phyloP scores from a whole-genome alignment of 2,113 vertebrate species.

The Seriola dumerili region DNA sequence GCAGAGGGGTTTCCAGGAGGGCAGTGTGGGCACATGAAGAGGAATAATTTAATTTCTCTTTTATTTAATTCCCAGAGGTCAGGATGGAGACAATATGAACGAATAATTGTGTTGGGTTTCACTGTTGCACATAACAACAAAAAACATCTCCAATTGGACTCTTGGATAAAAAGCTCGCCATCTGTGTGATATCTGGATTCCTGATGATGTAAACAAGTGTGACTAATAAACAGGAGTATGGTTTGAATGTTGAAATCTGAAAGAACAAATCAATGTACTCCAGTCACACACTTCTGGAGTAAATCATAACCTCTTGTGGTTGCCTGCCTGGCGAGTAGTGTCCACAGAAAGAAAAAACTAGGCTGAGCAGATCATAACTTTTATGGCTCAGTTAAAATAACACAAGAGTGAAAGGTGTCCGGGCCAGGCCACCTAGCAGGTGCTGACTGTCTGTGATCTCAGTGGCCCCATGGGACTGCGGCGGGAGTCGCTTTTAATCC shows the following conservation, averaged over 20 bases:
- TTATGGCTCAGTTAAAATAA: slow-evolving; percentile 66
- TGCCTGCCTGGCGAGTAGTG: not conserved
- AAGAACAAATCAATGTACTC: not conserved
- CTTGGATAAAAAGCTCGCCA: not conserved
- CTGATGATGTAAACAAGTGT: not conserved
- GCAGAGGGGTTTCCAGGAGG: slow-evolving; percentile 13
- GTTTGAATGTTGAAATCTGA: not conserved
- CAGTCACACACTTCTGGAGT: slow-evolving; percentile 12
- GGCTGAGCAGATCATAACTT: slow-evolving; percentile 49
- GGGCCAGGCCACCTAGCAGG: slow-evolving; percentile 43
- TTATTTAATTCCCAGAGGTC: slow-evolving; percentile 17
- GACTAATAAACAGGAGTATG: not conserved
- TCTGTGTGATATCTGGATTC: not conserved
- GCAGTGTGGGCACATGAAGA: slow-evolving; percentile 2
- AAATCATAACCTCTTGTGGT: slow-evolving; percentile 30
- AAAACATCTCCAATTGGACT: not conserved
- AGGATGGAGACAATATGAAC: not conserved
- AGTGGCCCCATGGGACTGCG: slow-evolving; percentile 25
- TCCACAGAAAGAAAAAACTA: not conserved
- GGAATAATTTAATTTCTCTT: slow-evolving; percentile 24
- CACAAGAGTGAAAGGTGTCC: slow-evolving; percentile 58
- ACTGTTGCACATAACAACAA: not conserved
- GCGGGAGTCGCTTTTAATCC: slow-evolving; percentile 61
- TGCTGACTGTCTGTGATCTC: slow-evolving; percentile 58
- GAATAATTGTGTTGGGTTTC: slow-evolving; percentile 1